phyloP scores from a whole-genome alignment of 2,113 vertebrate genomes.

The Catagonus wagneri region DNA sequence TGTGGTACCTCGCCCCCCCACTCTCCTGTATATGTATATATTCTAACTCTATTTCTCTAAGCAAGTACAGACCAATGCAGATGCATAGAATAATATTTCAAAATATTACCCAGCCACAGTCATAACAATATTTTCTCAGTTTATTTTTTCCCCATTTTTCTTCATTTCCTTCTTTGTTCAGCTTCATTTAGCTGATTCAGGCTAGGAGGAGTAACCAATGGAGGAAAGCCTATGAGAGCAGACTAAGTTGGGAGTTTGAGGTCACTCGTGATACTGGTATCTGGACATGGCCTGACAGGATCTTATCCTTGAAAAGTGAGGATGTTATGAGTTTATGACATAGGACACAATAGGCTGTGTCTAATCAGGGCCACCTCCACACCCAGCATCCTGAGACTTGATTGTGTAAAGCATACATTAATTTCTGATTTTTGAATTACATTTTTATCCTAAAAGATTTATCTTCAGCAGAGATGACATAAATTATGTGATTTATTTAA shows the following conservation, averaged over 20 bases:
- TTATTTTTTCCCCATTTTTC: background rate
- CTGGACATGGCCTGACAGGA: background rate
- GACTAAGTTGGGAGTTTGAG: background rate
- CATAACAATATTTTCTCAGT: background rate
- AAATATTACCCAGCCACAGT: background rate
- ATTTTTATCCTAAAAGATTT: conserved; percentile 55
- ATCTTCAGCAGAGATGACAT: conserved; percentile 66
- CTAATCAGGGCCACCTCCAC: background rate
- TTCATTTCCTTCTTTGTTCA: background rate
- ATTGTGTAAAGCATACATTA: conserved; percentile 20
- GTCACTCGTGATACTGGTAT: background rate
- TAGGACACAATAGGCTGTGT: background rate
- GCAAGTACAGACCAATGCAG: background rate
- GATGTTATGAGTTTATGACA: background rate
- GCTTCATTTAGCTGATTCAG: background rate
- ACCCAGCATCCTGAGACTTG: background rate
- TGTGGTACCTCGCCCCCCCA: background rate
- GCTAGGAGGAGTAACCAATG: background rate
- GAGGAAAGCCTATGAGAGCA: background rate
- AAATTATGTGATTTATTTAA: conserved; percentile 73
- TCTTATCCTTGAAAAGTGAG: background rate
- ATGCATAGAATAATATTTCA: background rate
- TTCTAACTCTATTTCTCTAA: background rate
- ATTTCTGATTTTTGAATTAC: conserved; percentile 55
- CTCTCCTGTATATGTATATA: background rate